Base-by-base conservation (phyloP, 2,797 vertebrate genomes). In the Esox masquinongy region DNA sequence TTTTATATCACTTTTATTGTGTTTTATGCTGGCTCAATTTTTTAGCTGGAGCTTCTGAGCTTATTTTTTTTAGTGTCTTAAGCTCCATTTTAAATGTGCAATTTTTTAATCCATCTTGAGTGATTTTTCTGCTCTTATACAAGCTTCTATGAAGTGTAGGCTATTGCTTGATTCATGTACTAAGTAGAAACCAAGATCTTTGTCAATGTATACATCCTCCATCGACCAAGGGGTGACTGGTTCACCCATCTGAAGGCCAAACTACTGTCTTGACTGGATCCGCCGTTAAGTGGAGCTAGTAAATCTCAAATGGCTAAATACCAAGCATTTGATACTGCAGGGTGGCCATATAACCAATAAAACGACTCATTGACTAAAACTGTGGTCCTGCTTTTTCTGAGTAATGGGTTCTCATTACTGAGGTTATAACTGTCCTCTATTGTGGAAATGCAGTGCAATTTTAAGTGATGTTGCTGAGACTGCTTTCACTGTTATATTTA, bases 261-360 rank as follows among this genome's bases (percentile, higher is more conserved):
- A 47, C 43, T 14, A 47, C 43, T 47, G 43, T 7, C 43, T 47
- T 47, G 43, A 47, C 43, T 47, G 43, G 9, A 47, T 47, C 43
- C 0, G 43, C 56, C 15, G 2, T 66, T 1, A 64, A 17, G 17
- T 36, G 16, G 26, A 31, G 64, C 6, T 19, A n/a, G 26, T 50
- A 26, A 70, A 70, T 47, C 22, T 70, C 12, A 49, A 70, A 19
- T 47, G 43, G 43, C 43, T 43, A 5, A 43, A 43, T 11, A 4
- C 29, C 15, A 67, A 5, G 43, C 14, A 24, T 24, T n/a, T 14
- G 11, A 61, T 12, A 61, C 9, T 26, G 22, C 56, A 24, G 56
- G 56, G 3, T 61, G n/a, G 22, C 22, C 11, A 24, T n/a, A 7
- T 24, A 59, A 26, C 68, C 39, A 70, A 76, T 63, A 76, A 76